Evolutionary conservation across 2,113 vertebrate genomes (phyloP), one percentile per base, ranked within the genome.

Genomic region (Menura novaehollandiae): DNA sequence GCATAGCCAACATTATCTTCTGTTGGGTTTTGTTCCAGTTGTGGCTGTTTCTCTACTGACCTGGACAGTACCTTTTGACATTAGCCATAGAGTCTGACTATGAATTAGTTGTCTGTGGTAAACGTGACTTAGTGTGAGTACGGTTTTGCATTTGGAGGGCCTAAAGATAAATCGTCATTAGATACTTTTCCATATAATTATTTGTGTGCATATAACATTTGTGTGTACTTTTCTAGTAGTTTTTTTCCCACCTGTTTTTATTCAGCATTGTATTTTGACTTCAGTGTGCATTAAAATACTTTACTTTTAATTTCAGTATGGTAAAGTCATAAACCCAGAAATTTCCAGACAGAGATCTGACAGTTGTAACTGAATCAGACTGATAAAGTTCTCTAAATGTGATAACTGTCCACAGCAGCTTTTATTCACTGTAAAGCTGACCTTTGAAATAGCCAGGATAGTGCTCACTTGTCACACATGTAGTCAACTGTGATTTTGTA

Each of bases 1-100:
- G 17, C 1, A 1, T 22, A 68, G 22, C 8, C 5, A 67, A 19
- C 1, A 0, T 64, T 41, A 11, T 12, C 9, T 73, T 77, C 41
- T 83, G 4, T 60, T 44, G 46, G 30, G 9, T 74, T 84, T 86
- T 75, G 47, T 43, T 73, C 27, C 68, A 33, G 24, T 58, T 5
- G 1, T 77, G 27, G 5, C 28, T 86, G 3, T 86, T 93, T 90
- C 16, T 51, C 14, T 88, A 15, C n/a, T 93, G 75, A 58, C 20
- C 13, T 79, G 32, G 58, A 19, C 21, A 64, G 13, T 22, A 35
- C 12, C 8, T 52, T 91, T 69, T 89, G 62, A 69, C 28, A 32
- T 43, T 79, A 76, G 39, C 18, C 13, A 3, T 33, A 63, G 66
- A 76, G 53, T 47, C 52, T 85, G 80, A 46, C 32, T 53, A 62